Base-by-base conservation (phyloP, 2,888 invertebrate species). In the Anoplius nigerrimus region DNA sequence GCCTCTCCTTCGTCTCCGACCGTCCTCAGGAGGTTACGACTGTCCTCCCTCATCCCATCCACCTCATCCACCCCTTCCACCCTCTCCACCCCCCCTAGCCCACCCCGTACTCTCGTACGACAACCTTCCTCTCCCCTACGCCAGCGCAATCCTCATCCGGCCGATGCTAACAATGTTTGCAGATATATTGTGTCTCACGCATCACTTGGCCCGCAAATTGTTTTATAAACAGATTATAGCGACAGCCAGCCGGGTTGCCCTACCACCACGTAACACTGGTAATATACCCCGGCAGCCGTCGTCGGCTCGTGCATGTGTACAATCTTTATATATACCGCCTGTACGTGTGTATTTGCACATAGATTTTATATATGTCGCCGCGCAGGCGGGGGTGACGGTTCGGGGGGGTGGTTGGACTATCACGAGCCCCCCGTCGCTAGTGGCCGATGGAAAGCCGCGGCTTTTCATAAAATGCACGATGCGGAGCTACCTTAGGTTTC, bases 221-320 rank as follows among this genome's bases (percentile, higher is more conserved):
- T 93, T 92, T 93, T 92, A 92, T 93, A 93, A 93, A 92, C 92
- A 93, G 93, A 93, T 93, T 93, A 93, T 91, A 91, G 91, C 91
- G 88, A 89, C 90, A 86, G 88, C 34, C 34, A 34, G 34, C 89
- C 89, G 89, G 89, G 88, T 90, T 86, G 82, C 89, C 82, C 91
- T 77, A 81, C 74, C 74, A 74, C 66, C 11, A 34, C 75, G 75
- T 78, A 78, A 77, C 79, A 75, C 70, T 72, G 72, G 79, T 78
- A 76, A 83, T 81, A 82, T 78, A 82, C 77, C 79, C 78, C 71
- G 66, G 61, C 75, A 71, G 64, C 34, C 34, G 11, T 34, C 34
- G 34, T 34, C 34, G 11, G 34, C 34, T 3, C 11, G 34, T 34
- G 34, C 34, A 8, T 34, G 34, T 34, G 11, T 6, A 34, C 34